These are phyloP conservation scores for Heliconius sara DNA, from an alignment of 2,888 invertebrate genomes.

Conservation along the genomic window DNA sequence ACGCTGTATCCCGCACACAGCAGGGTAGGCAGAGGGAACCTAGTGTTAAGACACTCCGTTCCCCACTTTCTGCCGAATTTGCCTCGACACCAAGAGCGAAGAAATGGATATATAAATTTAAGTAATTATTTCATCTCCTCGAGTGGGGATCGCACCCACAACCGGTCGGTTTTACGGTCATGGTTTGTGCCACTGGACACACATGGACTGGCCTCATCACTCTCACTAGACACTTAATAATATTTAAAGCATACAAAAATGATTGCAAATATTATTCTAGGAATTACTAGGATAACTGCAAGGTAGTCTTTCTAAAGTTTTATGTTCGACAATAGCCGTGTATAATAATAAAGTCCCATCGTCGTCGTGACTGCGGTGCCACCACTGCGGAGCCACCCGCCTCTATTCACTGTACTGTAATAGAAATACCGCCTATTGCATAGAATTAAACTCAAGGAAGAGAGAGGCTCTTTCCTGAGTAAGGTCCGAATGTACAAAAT, in stretches of 20 bases:
- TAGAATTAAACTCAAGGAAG: background rate
- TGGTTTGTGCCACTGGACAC: no score
- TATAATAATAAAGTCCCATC: background rate
- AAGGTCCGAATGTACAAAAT: background rate
- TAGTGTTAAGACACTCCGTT: no score
- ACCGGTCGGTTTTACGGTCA: no score
- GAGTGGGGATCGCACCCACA: no score
- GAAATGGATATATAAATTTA: no score
- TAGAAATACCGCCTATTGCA: background rate
- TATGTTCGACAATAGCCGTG: background rate
- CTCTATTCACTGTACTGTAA: background rate
- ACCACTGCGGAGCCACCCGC: conserved; percentile 30
- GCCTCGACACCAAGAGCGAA: no score
- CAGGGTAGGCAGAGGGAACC: no score
- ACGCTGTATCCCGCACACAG: no score
- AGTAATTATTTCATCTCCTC: no score
- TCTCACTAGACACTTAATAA: background rate
- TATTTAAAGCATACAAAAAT: background rate
- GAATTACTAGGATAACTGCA: background rate
- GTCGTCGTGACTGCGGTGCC: conserved; percentile 26
- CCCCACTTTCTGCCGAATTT: no score
- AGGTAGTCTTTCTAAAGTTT: background rate
- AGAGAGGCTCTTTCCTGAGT: background rate
- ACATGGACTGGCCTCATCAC: no score
- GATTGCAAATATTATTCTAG: background rate